Evolutionary conservation across 92 coral and sea anemone genomes (phyloP).

Genomic region (Micromussa lordhowensis): DNA sequence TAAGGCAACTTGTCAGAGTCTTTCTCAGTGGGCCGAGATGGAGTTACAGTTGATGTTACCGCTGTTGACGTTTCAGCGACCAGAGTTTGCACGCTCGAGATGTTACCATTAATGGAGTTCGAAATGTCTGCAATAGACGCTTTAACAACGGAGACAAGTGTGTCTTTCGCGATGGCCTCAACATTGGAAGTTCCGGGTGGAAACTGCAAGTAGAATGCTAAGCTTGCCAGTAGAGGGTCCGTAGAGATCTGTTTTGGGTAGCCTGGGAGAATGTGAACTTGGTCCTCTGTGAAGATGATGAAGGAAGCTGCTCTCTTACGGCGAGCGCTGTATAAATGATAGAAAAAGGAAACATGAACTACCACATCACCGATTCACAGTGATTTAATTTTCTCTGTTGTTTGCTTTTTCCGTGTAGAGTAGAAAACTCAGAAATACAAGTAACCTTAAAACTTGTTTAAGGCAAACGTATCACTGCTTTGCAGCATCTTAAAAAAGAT

Average conservation of each 20-base stretch:
- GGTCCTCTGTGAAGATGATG: conserved; percentile 30
- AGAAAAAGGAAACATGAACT: neutral
- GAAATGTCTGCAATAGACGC: conserved; percentile 16
- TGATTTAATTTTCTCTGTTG: too few species aligned
- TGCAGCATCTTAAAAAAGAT: too few species aligned
- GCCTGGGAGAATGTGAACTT: conserved; percentile 58
- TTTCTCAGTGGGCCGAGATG: conserved; percentile 1
- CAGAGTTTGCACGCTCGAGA: conserved; percentile 7
- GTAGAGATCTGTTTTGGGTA: conserved; percentile 32
- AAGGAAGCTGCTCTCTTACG: conserved; percentile 3
- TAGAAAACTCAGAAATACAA: too few species aligned
- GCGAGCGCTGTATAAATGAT: neutral
- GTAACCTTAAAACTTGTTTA: too few species aligned
- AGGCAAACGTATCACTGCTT: too few species aligned
- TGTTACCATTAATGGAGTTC: neutral
- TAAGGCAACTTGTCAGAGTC: neutral
- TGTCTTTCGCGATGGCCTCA: neutral
- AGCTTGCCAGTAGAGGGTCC: conserved; percentile 15
- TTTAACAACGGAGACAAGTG: conserved; percentile 16
- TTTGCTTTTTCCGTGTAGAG: too few species aligned
- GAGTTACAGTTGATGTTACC: neutral
- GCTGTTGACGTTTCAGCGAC: neutral
- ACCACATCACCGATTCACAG: too few species aligned
- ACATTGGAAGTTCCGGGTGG: conserved; percentile 22
- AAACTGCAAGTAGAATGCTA: conserved; percentile 54